phyloP scores from a whole-genome alignment of 2,797 vertebrate species.

The Sparus aurata region DNA sequence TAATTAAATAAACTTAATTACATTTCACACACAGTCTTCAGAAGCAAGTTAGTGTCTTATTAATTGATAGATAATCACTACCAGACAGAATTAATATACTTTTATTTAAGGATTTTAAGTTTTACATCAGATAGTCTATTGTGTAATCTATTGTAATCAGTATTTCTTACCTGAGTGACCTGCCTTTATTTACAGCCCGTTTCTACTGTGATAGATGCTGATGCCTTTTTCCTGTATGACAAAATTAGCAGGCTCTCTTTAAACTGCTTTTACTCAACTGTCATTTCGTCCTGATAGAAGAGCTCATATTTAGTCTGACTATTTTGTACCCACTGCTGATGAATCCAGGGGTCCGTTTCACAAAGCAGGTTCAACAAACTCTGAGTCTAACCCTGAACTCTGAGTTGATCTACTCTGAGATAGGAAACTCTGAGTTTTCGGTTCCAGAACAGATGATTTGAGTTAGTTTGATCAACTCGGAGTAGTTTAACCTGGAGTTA shows the following conservation, averaged over 20 bases:
- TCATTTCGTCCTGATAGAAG: not conserved
- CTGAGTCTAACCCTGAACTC: no score
- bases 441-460: no score
- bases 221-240: not conserved
- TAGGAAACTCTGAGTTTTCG: no score
- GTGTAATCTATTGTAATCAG: not conserved
- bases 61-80: not conserved
- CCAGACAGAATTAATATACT: not conserved
- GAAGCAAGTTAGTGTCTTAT: not conserved
- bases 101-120: not conserved
- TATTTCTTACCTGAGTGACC: slow-evolving; percentile 13
- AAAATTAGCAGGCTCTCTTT: not conserved
- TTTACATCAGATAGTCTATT: not conserved
- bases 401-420: no score
- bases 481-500: no score
- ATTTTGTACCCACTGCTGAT: not conserved
- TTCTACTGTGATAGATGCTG: not conserved
- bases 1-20: not conserved
- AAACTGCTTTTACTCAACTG: not conserved
- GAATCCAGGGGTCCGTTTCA: no score
- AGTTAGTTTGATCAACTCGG: no score
- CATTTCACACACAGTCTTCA: not conserved
- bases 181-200: not conserved
- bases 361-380: no score
- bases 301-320: not conserved